Evolutionary conservation across 1,140 invertebrate genomes (phyloP).

Genomic region (Lepidurus packardi): DNA sequence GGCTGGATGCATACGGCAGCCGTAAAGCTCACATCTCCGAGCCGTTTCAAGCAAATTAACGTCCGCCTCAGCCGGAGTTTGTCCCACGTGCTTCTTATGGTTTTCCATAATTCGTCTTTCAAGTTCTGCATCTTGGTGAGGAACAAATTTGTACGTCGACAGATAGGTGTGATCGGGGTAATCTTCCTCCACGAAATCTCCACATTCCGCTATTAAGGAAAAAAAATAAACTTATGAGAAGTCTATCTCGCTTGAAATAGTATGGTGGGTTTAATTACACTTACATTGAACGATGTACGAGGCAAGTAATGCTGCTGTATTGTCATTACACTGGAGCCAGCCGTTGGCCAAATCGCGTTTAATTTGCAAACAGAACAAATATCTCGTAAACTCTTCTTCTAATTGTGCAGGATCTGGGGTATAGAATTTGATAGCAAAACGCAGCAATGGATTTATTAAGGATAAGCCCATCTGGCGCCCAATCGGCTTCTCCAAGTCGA

Average conservation of each 20-base stretch:
- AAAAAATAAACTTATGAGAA: background rate
- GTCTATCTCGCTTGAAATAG: background rate
- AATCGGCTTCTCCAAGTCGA: conserved; percentile 95
- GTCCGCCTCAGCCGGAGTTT: conserved; percentile 95
- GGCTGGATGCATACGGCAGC: conserved; percentile 91
- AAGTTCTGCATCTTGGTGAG: conserved; percentile 87
- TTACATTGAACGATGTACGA: conserved; percentile 95
- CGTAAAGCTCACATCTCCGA: conserved; percentile 93
- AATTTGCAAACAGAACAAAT: conserved; percentile 94
- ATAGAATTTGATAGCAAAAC: conserved; percentile 94
- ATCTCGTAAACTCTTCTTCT: conserved; percentile 97
- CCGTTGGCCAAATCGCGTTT: conserved; percentile 89
- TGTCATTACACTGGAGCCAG: conserved; percentile 91
- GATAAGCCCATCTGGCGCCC: conserved; percentile 89
- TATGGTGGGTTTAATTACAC: background rate
- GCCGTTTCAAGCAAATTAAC: conserved; percentile 95
- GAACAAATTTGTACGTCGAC: conserved; percentile 90
- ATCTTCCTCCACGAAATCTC: conserved; percentile 95
- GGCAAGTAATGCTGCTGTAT: conserved; percentile 94
- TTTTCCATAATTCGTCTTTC: conserved; percentile 97
- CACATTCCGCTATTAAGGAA: conserved; percentile 78
- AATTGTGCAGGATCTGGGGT: conserved; percentile 94
- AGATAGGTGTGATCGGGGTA: conserved; percentile 96
- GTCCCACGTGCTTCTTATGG: conserved; percentile 94
- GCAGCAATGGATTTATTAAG: conserved; percentile 73